Conservation (phyloP, 1,140 invertebrate genomes). For the Bicyclus anynana region DNA sequence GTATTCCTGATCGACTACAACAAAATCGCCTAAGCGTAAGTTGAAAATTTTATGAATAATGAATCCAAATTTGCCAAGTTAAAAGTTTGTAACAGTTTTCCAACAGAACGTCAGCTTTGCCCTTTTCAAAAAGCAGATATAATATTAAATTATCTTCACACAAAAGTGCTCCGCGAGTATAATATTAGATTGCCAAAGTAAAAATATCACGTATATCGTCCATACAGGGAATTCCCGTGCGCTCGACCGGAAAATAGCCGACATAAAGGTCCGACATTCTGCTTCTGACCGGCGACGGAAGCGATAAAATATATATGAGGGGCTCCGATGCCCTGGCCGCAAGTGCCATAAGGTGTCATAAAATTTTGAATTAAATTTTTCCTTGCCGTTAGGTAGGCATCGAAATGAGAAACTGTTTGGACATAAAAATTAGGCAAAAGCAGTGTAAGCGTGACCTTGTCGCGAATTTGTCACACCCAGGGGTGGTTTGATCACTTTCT, state of each 20-base stretch:
- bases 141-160: constrained; percentile 9
- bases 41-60: too few relatives aligned
- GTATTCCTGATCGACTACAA: too few relatives aligned
- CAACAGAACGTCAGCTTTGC: background rate
- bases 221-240: constrained; percentile 62
- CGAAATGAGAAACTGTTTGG: too few relatives aligned
- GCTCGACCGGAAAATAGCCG: constrained; percentile 69
- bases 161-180: constrained; percentile 16
- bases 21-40: too few relatives aligned
- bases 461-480: too few relatives aligned
- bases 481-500: too few relatives aligned
- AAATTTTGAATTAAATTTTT: constrained; percentile 19
- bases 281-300: constrained; percentile 50
- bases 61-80: background rate
- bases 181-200: constrained; percentile 46
- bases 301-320: constrained; percentile 61
- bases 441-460: too few relatives aligned
- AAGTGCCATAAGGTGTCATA: constrained; percentile 32
- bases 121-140: background rate
- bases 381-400: constrained; percentile 1
- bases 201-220: constrained; percentile 62
- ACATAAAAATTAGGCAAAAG: too few relatives aligned
- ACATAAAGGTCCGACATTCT: constrained; percentile 69
- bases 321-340: constrained; percentile 34
- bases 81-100: background rate